Base-by-base conservation (phyloP, 1,140 invertebrate species). In the Hypsibius dujardini region DNA sequence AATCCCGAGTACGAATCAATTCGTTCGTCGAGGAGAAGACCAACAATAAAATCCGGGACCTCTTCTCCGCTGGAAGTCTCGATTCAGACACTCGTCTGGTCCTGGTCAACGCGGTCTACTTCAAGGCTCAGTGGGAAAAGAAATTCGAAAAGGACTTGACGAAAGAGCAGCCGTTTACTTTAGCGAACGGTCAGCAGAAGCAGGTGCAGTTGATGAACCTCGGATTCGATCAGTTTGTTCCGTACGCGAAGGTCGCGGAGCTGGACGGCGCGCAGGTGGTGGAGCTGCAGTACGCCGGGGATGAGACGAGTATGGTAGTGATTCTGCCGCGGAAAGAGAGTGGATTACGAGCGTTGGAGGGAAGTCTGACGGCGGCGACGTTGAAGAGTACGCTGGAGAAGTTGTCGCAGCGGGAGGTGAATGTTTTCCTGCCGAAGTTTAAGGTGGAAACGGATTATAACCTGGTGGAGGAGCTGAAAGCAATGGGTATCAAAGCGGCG, bases 71-170 rank as follows among this genome's bases (percentile, higher is more conserved):
- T 0, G 85, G 84, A 3, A 40, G 47, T 45, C 67, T 77, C 70
- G 72, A 75, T 47, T 85, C 84, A 1, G 46, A 73, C 14, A 73
- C 82, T 79, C 79, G 81, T 71, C 72, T 90, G 42, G 83, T 92
- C 2, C 79, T 92, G 1, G 80, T 90, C 1, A 92, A 92, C 79
- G 89, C 88, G 3, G 82, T 92, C 56, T 90, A 91, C 77, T 93
- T 92, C 79, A 91, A 90, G 80, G 89, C 88, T 12, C 79, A 82
- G 46, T 93, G 90, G 90, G 81, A 84, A 69, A 79, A 82, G 2
- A 83, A 85, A 0, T 92, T 93, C 77, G 82, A 86, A 56, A 74
- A 75, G n/a, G 77, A 80, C 1, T 75, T 74, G 0, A 91, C 89
- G 0, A 74, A 72, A 1, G 59, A 75, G 0, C 76, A 77, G 56